phyloP scores from a whole-genome alignment of 2,797 vertebrate genomes.

The Lutjanus argentimaculatus region DNA sequence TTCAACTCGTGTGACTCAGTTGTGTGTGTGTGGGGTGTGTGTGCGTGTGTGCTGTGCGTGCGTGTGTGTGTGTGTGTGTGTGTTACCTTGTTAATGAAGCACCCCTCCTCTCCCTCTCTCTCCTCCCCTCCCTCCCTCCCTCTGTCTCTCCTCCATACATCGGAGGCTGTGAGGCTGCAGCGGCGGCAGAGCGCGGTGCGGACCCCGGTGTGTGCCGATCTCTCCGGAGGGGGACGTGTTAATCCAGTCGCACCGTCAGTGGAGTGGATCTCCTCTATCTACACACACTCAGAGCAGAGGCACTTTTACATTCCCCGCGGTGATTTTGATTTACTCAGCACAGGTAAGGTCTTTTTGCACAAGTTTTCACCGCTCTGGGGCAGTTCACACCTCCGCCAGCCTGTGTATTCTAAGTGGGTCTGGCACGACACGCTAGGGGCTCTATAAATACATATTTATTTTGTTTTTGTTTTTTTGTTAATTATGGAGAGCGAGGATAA shows the following conservation, averaged over 20 bases:
- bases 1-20: neutral
- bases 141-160: constrained; percentile 61
- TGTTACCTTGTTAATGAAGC: constrained; percentile 53
- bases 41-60: constrained; percentile 40
- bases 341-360: constrained; percentile 68
- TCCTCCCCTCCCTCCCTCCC: neutral
- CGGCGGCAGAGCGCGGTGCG: constrained; percentile 68
- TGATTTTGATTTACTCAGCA: constrained; percentile 31
- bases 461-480: neutral
- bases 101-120: neutral
- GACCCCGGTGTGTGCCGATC: constrained; percentile 61
- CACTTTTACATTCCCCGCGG: constrained; percentile 4
- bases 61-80: constrained; percentile 24
- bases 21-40: constrained; percentile 32
- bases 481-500: neutral
- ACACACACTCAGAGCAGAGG: neutral
- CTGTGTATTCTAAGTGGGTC: too few relatives aligned
- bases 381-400: neutral
- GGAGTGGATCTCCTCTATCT: constrained; percentile 41
- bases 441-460: neutral
- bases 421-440: neutral
- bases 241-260: constrained; percentile 45
- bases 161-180: constrained; percentile 73
- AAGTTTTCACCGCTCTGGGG: constrained; percentile 61
- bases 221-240: constrained; percentile 52